phyloP scores from a whole-genome alignment of 2,113 vertebrate species.

The Capreolus pygargus region DNA sequence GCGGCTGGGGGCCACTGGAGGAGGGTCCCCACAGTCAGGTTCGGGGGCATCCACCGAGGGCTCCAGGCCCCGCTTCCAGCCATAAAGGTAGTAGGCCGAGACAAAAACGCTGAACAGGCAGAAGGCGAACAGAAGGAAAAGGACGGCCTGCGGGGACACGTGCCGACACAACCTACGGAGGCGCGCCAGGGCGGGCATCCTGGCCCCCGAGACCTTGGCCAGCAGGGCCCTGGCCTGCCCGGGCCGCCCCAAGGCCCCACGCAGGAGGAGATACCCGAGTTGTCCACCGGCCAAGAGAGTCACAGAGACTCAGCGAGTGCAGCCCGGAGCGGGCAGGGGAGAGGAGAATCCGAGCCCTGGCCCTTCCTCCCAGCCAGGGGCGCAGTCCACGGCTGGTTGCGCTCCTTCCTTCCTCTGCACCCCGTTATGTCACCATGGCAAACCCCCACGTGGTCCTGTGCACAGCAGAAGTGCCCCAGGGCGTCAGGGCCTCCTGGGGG shows the following conservation, averaged over 20 bases:
- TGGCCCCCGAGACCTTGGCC: slow-evolving; percentile 77
- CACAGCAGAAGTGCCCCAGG: slow-evolving; percentile 78
- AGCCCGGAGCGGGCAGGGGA: slow-evolving; percentile 52
- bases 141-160: slow-evolving; percentile 93
- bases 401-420: slow-evolving; percentile 78
- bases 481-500: slow-evolving; percentile 71
- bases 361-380: slow-evolving; percentile 70
- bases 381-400: slow-evolving; percentile 57
- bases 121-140: slow-evolving; percentile 95
- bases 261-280: background rate
- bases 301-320: slow-evolving; percentile 69
- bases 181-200: slow-evolving; percentile 87
- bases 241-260: slow-evolving; percentile 55
- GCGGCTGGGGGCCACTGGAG: slow-evolving; percentile 88
- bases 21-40: slow-evolving; percentile 86
- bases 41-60: slow-evolving; percentile 86
- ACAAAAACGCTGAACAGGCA: slow-evolving; percentile 96
- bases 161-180: slow-evolving; percentile 94
- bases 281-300: slow-evolving; percentile 76
- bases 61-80: slow-evolving; percentile 95
- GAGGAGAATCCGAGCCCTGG: slow-evolving; percentile 10
- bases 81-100: slow-evolving; percentile 98
- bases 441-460: slow-evolving; percentile 83
- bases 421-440: slow-evolving; percentile 99
- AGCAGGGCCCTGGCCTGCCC: slow-evolving; percentile 72